Base-by-base conservation (phyloP, 2,888 invertebrate genomes). In the Dromius quadrimaculatus region DNA sequence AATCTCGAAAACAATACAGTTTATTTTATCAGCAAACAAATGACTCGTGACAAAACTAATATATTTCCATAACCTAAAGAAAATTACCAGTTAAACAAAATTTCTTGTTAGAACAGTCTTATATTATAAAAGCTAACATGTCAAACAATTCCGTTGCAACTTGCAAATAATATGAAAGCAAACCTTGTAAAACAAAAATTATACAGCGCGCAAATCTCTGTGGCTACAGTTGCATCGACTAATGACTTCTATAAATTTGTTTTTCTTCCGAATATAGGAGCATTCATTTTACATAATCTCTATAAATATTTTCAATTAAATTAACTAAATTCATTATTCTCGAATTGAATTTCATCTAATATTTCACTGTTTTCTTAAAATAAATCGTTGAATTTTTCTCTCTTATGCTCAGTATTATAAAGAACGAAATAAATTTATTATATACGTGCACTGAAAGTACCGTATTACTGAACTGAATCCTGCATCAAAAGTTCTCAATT, bases 91-190 rank as follows among this genome's bases (percentile, higher is more conserved):
- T 28, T 15, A 54, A 23, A 54, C 50, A 54, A 13, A 54, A 28
- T 54, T 54, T 4, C 15, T 22, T 54, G 20, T 54, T 38, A 38
- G 15, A 50, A 54, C 50, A 54, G 50, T 23, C 28, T 28, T 28
- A 54, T 28, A 32, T 13, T 28, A 54, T 28, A 54, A 54, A 50
- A 54, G 50, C 50, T 54, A 28, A 54, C 50, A 28, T 54, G 6
- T 13, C 50, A 54, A 28, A 54, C 23, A 54, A 23, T 54, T 1
- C 8, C 11, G n/a, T n/a, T n/a, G n/a, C n/a, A n/a, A n/a, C n/a
- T n/a, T n/a, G 50, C 50, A 54, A 54, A 54, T 28, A 54, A 54
- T 28, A 28, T 54, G 28, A 54, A 54, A 15, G 50, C 50, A 54
- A 54, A 54, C 50, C 50, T 54, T 54, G 23, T 54, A 54, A 54